Conservation (phyloP, 2,888 invertebrate genomes). For the Lithophane leautieri region DNA sequence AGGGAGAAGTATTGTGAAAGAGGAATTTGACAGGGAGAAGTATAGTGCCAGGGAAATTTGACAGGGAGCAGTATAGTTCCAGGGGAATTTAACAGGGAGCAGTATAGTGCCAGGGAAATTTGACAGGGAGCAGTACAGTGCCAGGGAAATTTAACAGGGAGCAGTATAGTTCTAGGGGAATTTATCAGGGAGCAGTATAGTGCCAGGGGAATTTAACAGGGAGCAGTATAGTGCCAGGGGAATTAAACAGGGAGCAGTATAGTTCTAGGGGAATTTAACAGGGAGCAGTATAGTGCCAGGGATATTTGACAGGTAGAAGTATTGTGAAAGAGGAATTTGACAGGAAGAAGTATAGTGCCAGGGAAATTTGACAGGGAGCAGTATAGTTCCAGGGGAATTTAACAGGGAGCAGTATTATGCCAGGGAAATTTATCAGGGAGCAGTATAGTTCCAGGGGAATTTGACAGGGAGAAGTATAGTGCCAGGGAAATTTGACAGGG, state of each 20-base stretch:
- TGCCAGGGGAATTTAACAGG: neutral
- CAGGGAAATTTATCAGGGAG: neutral
- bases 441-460: neutral
- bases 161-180: no score
- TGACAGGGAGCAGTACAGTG: neutral
- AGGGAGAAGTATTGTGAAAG: neutral
- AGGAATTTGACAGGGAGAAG: neutral
- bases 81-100: neutral
- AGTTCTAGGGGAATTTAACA: neutral
- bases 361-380: neutral
- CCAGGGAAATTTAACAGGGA: neutral
- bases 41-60: neutral
- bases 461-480: neutral
- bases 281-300: neutral
- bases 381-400: no score
- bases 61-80: neutral
- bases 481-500: neutral
- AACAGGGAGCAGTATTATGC: neutral
- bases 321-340: neutral
- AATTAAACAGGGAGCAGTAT: neutral
- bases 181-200: neutral
- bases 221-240: neutral
- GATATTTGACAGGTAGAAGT: no score
- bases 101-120: neutral
- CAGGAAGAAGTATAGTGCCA: neutral